Evolutionary conservation across 1,140 invertebrate genomes (phyloP).

Genomic region (Orchestia grillus): DNA sequence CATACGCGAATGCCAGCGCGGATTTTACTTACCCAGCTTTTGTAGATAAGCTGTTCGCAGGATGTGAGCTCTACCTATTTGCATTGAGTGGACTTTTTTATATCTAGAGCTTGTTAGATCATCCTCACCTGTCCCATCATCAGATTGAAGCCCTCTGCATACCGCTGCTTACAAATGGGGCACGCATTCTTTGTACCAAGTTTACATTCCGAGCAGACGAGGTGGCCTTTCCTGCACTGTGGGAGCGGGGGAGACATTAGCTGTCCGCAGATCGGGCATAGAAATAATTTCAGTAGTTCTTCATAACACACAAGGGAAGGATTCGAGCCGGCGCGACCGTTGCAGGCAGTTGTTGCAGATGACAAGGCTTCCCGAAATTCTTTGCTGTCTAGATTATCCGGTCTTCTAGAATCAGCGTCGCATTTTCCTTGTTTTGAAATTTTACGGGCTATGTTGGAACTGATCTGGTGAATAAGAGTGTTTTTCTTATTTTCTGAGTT

Average conservation of each 20-base stretch:
- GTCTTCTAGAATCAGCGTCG: background rate
- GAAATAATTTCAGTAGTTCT: slow-evolving; percentile 12
- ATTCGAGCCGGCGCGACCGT: background rate
- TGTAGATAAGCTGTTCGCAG: too few relatives aligned
- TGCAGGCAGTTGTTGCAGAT: background rate
- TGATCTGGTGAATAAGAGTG: background rate
- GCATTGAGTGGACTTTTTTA: background rate
- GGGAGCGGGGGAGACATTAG: slow-evolving; percentile 33
- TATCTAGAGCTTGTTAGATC: background rate
- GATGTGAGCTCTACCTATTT: background rate
- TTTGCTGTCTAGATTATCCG: background rate
- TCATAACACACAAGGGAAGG: slow-evolving; percentile 15
- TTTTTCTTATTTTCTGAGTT: background rate
- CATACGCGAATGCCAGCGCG: too few relatives aligned
- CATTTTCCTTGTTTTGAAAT: background rate
- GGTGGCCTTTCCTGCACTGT: slow-evolving; percentile 33
- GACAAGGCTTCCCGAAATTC: background rate
- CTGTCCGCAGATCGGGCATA: background rate
- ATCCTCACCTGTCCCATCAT: slow-evolving; percentile 39
- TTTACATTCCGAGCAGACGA: slow-evolving; percentile 31
- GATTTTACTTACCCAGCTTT: too few relatives aligned
- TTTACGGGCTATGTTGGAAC: slow-evolving; percentile 7
- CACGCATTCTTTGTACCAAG: slow-evolving; percentile 7
- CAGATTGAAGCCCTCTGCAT: slow-evolving; percentile 20
- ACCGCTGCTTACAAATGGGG: slow-evolving; percentile 41